These are phyloP conservation scores for Ormyrus thymus DNA, from an alignment of 2,888 invertebrate species.

Conservation along the genomic window DNA sequence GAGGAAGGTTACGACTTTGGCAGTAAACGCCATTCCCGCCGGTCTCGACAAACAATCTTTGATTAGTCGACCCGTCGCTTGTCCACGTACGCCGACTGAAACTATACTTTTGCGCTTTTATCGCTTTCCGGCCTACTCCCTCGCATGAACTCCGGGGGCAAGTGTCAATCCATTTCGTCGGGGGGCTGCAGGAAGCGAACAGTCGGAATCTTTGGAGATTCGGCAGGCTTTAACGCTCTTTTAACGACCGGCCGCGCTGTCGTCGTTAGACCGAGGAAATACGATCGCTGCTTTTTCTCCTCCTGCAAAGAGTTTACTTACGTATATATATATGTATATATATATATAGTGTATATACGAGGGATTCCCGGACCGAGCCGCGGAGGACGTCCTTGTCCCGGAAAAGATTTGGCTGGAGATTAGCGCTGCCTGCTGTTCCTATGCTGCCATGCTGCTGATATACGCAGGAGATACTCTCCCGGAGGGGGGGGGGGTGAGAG, in stretches of 20 bases:
- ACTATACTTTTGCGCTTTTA: not conserved
- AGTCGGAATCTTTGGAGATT: constrained; percentile 29
- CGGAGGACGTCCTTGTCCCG: constrained; percentile 11
- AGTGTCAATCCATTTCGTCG: constrained; percentile 41
- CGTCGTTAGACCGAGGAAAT: constrained; percentile 61
- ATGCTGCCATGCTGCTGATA: too few species aligned
- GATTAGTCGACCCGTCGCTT: too few species aligned
- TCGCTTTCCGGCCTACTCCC: constrained; percentile 1
- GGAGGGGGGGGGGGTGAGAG: not conserved
- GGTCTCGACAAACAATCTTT: too few species aligned
- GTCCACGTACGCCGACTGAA: too few species aligned
- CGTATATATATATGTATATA: not conserved
- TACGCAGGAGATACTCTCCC: not conserved
- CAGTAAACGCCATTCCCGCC: too few species aligned
- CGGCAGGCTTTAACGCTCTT: constrained; percentile 57
- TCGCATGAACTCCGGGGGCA: not conserved
- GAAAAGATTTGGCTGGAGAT: constrained; percentile 42
- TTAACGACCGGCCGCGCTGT: constrained; percentile 60
- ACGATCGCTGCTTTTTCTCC: constrained; percentile 51
- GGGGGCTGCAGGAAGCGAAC: not conserved
- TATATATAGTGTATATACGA: not conserved
- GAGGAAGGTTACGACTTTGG: too few species aligned
- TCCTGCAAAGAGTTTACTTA: not conserved
- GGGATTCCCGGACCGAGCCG: too few species aligned
- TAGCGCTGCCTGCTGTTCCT: not conserved